A percentile compares a stretch with the other conserved stretches of the same genome.
These are phyloP conservation scores for Nephrotoma guestfalica DNA, from an alignment of 2,888 invertebrate genomes.

Conservation along the genomic window DNA sequence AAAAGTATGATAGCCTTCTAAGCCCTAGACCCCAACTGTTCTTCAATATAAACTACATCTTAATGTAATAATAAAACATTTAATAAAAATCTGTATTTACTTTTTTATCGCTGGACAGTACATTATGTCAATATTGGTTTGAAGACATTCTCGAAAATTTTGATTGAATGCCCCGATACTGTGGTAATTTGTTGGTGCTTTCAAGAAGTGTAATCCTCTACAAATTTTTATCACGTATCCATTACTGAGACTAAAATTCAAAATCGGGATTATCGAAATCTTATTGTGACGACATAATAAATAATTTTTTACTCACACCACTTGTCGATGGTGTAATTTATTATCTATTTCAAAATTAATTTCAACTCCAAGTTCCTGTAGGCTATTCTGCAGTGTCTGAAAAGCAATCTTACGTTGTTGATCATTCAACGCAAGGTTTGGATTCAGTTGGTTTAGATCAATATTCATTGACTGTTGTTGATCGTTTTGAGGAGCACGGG, in stretches of 20 bases:
- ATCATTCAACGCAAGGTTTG: not conserved
- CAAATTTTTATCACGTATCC: constrained; percentile 92
- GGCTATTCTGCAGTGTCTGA: constrained; percentile 41
- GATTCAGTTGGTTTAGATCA: not conserved
- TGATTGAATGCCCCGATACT: constrained; percentile 63
- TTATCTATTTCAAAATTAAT: constrained; percentile 52
- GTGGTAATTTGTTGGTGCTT: constrained; percentile 56
- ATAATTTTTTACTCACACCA: constrained; percentile 45
- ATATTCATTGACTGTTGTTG: constrained; percentile 34
- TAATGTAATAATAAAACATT: too few relatives aligned
- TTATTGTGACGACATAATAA: constrained; percentile 1
- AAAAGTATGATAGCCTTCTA: too few relatives aligned
- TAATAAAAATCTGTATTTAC: not conserved
- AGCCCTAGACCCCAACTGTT: too few relatives aligned
- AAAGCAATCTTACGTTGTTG: constrained; percentile 35
- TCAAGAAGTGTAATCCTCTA: constrained; percentile 77
- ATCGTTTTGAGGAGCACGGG: constrained; percentile 36
- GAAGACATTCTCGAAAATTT: constrained; percentile 64
- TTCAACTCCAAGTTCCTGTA: constrained; percentile 41
- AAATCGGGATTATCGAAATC: constrained; percentile 10
- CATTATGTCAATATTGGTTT: constrained; percentile 75
- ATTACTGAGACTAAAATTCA: constrained; percentile 54
- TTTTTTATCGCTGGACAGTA: constrained; percentile 26
- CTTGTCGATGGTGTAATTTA: constrained; percentile 78
- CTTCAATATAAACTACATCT: too few relatives aligned